Evolutionary conservation across 2,113 vertebrate species (phyloP).

Genomic region (Phocoena sinus): DNA sequence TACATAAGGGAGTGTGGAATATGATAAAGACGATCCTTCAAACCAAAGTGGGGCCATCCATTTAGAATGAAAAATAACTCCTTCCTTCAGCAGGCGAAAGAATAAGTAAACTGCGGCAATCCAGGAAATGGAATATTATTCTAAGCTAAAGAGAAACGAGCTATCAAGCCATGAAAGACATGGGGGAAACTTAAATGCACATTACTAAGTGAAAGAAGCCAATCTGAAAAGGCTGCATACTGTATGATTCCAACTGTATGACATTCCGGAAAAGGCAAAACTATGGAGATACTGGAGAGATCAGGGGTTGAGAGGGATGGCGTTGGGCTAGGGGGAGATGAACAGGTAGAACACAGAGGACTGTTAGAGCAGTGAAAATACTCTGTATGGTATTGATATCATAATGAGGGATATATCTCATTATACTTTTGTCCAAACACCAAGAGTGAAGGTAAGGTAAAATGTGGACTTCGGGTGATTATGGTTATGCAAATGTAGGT

Average conservation of each 20-base stretch:
- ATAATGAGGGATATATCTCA: neutral
- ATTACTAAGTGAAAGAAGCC: neutral
- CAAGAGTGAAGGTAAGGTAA: neutral
- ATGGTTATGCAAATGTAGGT: neutral
- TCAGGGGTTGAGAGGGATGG: rapidly evolving
- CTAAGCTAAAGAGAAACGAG: neutral
- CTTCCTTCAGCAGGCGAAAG: neutral
- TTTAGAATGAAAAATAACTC: neutral
- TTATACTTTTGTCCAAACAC: neutral
- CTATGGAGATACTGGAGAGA: neutral
- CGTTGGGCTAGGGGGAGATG: rapidly evolving
- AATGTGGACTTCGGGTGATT: neutral
- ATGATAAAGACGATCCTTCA: neutral
- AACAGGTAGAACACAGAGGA: neutral
- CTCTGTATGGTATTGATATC: neutral
- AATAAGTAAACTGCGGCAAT: neutral
- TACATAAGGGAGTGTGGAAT: neutral
- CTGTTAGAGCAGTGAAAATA: neutral
- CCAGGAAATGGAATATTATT: neutral
- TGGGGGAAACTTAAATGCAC: neutral
- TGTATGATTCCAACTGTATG: neutral
- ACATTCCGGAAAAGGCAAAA: neutral
- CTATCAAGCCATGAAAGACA: neutral
- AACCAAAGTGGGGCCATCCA: neutral
- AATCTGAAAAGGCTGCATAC: neutral